Evolutionary conservation across 2,888 invertebrate genomes (phyloP), one percentile per base, ranked within the genome.

Genomic region (Agelastica alni): DNA sequence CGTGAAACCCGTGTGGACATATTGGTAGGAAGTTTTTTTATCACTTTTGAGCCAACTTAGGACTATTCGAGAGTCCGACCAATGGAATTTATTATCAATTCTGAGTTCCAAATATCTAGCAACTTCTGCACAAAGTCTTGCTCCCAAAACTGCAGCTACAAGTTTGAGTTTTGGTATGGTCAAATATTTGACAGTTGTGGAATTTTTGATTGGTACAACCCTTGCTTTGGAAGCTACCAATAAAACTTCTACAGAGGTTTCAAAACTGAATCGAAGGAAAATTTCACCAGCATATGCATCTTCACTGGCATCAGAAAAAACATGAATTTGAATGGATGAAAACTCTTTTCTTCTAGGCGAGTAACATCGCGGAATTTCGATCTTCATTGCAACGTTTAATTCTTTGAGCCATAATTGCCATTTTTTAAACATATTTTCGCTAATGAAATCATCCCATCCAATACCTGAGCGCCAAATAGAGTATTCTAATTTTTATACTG

Each of bases 301-400:
- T 12, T 42, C 22, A 22, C 42, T 42, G 7, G 42, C 42, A 42
- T 42, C 42, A 26, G 22, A 28, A 22, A 43, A 43, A 28, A 43
- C 28, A 43, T 43, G 43, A 9, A 18, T 12, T 12, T 30, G 26
- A 4, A 4, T 13, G 6, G 13, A 14, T 28, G n/a, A 10, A 1
- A 13, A 10, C n/a, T 44, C 4, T 5, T 42, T 6, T n/a, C n/a
- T n/a, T 18, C 3, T 16, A 9, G 5, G 9, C 22, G 18, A 12
- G n/a, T 17, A 39, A 14, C 42, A 42, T 42, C 18, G 18, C n/a
- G 2, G 12, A 42, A 42, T 42, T 39, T 44, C 30, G 10, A 30
- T 4, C 9, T 28, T 20, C 2, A 12, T 12, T 14, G 30, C 26
- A 12, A 16, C 12, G 31, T 44, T 28, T 6, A 30, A 30, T 30